phyloP scores from a whole-genome alignment of 2,888 invertebrate genomes.

The Anoplius nigerrimus region DNA sequence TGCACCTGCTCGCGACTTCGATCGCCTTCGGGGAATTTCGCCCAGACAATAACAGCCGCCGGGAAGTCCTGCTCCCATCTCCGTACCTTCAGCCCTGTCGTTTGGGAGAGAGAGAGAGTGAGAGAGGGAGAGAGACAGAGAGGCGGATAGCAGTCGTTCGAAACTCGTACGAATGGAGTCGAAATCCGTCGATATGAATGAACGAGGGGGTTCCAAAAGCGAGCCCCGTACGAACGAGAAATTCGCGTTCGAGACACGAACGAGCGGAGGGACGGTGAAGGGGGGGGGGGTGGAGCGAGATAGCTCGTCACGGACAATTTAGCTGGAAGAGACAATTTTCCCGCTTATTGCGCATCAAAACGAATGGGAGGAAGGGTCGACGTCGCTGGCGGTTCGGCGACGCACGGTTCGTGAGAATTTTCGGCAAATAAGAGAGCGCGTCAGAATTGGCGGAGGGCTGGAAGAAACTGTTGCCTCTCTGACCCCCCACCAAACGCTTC shows the following conservation, averaged over 20 bases:
- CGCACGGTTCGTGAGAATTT: background rate
- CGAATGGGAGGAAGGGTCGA: conserved; percentile 12
- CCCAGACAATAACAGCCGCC: conserved; percentile 20
- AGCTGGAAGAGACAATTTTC: conserved; percentile 1
- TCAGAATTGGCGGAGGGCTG: too few relatives aligned
- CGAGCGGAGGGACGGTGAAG: background rate
- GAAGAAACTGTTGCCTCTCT: too few relatives aligned
- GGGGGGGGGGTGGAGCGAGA: conserved; percentile 3
- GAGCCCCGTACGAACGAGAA: background rate
- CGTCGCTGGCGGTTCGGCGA: background rate
- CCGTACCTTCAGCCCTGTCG: background rate
- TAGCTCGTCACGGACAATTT: conserved; percentile 7
- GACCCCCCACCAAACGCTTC: too few relatives aligned
- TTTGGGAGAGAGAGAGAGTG: too few relatives aligned
- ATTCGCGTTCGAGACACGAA: conserved; percentile 2
- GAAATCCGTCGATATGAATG: conserved; percentile 27
- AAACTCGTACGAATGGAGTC: conserved; percentile 14
- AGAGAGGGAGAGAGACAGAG: too few relatives aligned
- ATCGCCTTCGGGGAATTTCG: conserved; percentile 26
- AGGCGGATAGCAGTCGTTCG: conserved; percentile 4
- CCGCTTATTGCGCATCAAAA: conserved; percentile 26
- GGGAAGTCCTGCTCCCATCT: conserved; percentile 9
- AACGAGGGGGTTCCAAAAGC: conserved; percentile 5
- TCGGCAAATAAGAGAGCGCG: conserved; percentile 4
- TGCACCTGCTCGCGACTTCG: conserved; percentile 26